Evolutionary conservation across 2,113 vertebrate genomes (phyloP).

Genomic region (Eolophus roseicapilla): DNA sequence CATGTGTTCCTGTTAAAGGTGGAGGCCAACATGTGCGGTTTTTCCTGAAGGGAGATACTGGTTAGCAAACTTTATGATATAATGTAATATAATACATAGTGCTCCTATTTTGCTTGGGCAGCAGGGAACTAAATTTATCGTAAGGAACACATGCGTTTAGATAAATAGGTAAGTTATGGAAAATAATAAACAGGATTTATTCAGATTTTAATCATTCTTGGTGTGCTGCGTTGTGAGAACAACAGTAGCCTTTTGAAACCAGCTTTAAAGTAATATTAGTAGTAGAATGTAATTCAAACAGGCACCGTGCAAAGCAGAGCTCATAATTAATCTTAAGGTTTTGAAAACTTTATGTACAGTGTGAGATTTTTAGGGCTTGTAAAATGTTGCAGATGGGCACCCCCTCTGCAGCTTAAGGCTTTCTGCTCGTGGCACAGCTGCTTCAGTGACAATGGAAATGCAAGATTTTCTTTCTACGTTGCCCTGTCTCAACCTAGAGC

Average conservation of each 20-base stretch:
- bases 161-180: background rate
- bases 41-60: background rate
- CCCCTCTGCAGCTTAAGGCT: background rate
- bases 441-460: background rate
- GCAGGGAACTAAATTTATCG: background rate
- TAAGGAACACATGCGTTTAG: background rate
- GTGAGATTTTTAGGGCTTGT: background rate
- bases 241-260: background rate
- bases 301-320: background rate
- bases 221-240: background rate
- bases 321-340: background rate
- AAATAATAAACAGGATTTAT: background rate
- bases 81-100: background rate
- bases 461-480: background rate
- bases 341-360: background rate
- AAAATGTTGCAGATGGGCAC: background rate
- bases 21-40: background rate
- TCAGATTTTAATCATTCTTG: background rate
- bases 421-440: background rate
- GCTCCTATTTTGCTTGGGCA: background rate
- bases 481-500: background rate
- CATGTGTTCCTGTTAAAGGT: background rate
- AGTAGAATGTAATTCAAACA: background rate
- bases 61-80: constrained; percentile 3
- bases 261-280: background rate